Evolutionary conservation across 2,113 vertebrate species (phyloP).

Genomic region (Zosterops borbonicus): DNA sequence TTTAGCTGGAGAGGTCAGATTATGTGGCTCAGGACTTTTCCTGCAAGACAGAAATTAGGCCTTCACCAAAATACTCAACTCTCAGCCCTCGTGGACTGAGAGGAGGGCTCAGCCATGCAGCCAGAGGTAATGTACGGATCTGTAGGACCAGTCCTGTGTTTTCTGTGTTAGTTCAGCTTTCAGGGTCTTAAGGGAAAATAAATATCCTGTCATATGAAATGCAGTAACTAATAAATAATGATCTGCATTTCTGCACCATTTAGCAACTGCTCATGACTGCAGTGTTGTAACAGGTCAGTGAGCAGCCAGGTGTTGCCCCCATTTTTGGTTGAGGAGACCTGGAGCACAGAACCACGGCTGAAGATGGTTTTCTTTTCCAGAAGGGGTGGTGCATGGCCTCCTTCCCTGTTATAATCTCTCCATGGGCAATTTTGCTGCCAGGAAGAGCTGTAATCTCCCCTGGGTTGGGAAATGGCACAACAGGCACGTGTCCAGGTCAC

Average conservation of each 20-base stretch:
- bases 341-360: not conserved
- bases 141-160: not conserved
- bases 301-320: not conserved
- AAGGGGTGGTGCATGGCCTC: not conserved
- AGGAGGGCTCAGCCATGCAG: not conserved
- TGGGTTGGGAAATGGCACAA: not conserved
- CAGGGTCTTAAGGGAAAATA: not conserved
- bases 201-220: not conserved
- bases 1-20: not conserved
- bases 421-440: not conserved
- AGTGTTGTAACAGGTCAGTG: not conserved
- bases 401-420: not conserved
- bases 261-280: not conserved
- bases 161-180: not conserved
- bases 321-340: not conserved
- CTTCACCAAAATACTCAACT: not conserved
- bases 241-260: not conserved
- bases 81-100: not conserved
- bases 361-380: not conserved
- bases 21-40: not conserved
- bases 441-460: not conserved
- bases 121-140: not conserved
- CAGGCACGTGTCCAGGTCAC: not conserved
- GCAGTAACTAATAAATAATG: not conserved
- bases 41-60: not conserved